Percentiles rank a stretch among this genome's conserved stretches.
Evolutionary conservation across 2,888 invertebrate genomes (phyloP).

Genomic region (Meiosimyza decipiens): DNA sequence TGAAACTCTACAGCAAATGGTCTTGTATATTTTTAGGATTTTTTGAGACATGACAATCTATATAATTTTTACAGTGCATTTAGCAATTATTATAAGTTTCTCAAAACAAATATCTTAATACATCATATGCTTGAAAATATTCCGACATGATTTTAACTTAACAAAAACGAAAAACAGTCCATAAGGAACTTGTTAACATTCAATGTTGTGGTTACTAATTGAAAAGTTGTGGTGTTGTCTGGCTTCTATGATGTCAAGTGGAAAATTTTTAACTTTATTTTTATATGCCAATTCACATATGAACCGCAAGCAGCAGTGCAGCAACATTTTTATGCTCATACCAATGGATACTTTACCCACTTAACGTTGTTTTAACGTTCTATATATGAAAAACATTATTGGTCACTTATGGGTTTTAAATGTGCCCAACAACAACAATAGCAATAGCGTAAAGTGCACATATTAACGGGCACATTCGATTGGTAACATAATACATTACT

Average conservation of each 20-base stretch:
- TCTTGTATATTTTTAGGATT: too few species aligned
- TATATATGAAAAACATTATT: constrained; percentile 27
- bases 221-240: constrained; percentile 37
- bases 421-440: constrained; percentile 17
- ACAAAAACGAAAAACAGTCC: constrained; percentile 16
- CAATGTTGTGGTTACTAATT: constrained; percentile 29
- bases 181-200: constrained; percentile 29
- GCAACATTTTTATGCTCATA: constrained; percentile 12
- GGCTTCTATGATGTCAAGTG: constrained; percentile 57
- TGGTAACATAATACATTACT: constrained; percentile 21
- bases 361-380: constrained; percentile 33
- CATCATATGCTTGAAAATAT: too few species aligned
- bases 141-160: too few species aligned
- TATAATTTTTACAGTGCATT: too few species aligned
- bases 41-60: too few species aligned
- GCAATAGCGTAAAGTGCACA: background rate
- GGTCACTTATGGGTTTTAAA: constrained; percentile 34
- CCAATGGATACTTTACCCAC: constrained; percentile 4
- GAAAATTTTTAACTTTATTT: constrained; percentile 47
- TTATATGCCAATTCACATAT: constrained; percentile 13
- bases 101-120: too few species aligned
- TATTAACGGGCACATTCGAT: constrained; percentile 26
- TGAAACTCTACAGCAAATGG: too few species aligned
- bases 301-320: constrained; percentile 10
- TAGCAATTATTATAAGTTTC: too few species aligned